Base-by-base conservation (phyloP, 2,888 invertebrate genomes). In the Archips crataeganus region DNA sequence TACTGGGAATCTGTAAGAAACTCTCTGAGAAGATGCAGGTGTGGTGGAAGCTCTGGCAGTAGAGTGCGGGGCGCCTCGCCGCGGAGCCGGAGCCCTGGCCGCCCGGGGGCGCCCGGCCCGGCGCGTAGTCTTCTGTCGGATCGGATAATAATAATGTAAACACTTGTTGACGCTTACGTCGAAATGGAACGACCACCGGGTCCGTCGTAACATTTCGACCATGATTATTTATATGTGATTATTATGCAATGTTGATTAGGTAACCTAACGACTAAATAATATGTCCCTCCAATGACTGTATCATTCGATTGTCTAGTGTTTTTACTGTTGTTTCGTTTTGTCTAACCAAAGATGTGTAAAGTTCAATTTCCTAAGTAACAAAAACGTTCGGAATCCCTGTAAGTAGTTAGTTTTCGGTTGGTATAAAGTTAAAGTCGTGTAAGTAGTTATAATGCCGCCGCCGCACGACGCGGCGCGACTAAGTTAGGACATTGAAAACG, bases 1-100 rank as follows among this genome's bases (percentile, higher is more conserved):
- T 98, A 95, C 96, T 97, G 93, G 97, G 97, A 95, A 96, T 98
- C 95, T 98, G 97, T 95, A 97, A 97, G 95, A 98, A 97, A 96
- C 96, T 98, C 95, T 96, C 97, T 95, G 97, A 97, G 95, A 97
- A 97, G 95, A 96, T 97, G 95, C 97, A 97, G 95, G 97, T 96
- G 94, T 97, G 97, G 97, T 97, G 97, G 97, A 97, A 97, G 94
- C 96, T 97, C 94, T 97, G 97, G 95, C 97, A 97, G 89, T 93
- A 87, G 85, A 78, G 83, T 83, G 80, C 32, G 59, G 9, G 36
- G 42, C 45, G 60, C 66, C 78, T 71, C 39, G 60, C 65, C 49
- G 76, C 79, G 81, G 77, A 75, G 79, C 70, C 76, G 81, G 82
- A 81, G 81, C 51, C 8, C 23, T 54, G 23, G 54, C 54, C 76